Evolutionary conservation across 35 echinoderm and acorn worm species (phyloP).

Genomic region (Ophioderma brevispina): DNA sequence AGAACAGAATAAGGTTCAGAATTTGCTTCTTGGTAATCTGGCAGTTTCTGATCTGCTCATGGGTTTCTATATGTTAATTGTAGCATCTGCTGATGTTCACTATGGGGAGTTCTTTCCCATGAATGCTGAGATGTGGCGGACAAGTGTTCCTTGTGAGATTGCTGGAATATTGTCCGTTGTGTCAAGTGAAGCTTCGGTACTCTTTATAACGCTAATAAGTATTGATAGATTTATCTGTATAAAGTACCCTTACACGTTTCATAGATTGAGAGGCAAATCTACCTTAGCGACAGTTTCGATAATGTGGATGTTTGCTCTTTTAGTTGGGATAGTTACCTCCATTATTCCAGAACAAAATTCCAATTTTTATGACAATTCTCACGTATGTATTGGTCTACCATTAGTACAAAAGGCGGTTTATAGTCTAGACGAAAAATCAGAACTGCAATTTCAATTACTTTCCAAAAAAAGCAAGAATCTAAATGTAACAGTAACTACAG

Average conservation of each 20-base stretch:
- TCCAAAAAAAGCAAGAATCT: neutral
- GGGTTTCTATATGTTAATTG: neutral
- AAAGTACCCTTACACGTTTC: neutral
- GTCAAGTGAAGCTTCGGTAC: slow-evolving; percentile 47
- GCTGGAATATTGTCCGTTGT: slow-evolving; percentile 19
- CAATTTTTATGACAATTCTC: slow-evolving; percentile 21
- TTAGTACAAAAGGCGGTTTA: neutral
- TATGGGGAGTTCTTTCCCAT: neutral
- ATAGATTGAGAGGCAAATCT: neutral
- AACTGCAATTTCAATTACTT: neutral
- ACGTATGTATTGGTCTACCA: slow-evolving; percentile 30
- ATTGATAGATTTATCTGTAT: slow-evolving; percentile 20
- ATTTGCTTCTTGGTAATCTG: neutral
- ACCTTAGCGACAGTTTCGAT: neutral
- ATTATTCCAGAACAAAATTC: neutral
- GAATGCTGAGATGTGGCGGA: neutral
- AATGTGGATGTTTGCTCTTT: neutral
- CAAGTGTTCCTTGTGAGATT: neutral
- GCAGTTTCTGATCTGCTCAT: neutral
- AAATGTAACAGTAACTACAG: neutral
- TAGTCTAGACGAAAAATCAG: neutral
- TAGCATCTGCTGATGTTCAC: neutral
- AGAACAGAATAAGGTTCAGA: neutral
- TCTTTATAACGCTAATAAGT: slow-evolving; percentile 29
- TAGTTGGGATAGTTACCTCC: neutral